Conservation (phyloP, 2,113 vertebrate species). For the Brachyhypopomus gauderio region DNA sequence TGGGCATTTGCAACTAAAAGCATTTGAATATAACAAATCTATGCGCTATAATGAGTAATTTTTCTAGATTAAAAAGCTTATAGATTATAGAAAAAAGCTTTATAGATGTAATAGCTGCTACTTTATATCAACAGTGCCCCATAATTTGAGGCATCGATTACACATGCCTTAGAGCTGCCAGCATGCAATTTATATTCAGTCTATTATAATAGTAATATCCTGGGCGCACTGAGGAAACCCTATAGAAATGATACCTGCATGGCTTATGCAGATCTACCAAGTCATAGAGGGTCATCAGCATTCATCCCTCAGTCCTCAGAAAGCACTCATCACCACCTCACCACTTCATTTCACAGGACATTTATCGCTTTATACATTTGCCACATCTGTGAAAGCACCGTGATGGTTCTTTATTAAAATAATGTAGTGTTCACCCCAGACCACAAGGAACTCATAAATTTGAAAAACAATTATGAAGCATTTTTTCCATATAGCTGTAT, state of each 20-base stretch:
- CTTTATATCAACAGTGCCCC: not conserved
- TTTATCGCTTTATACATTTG: constrained; percentile 6
- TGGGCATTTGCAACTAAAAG: not conserved
- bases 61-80: not conserved
- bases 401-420: not conserved
- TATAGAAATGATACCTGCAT: not conserved
- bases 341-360: not conserved
- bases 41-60: not conserved
- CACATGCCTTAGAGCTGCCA: not conserved
- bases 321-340: not conserved
- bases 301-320: not conserved
- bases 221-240: not conserved
- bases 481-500: not conserved
- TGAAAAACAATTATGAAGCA: not conserved
- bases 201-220: not conserved
- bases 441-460: not conserved
- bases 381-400: not conserved
- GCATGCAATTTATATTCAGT: not conserved
- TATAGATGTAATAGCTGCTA: too few species aligned
- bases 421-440: not conserved
- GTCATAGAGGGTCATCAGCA: not conserved
- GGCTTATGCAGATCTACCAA: not conserved
- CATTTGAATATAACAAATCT: not conserved
- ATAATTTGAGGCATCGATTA: not conserved
- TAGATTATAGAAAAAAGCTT: too few species aligned